Percentiles rank a stretch among this genome's conserved stretches.
Conservation (phyloP, 92 coral and sea anemone species). For the Paragorgia papillata region DNA sequence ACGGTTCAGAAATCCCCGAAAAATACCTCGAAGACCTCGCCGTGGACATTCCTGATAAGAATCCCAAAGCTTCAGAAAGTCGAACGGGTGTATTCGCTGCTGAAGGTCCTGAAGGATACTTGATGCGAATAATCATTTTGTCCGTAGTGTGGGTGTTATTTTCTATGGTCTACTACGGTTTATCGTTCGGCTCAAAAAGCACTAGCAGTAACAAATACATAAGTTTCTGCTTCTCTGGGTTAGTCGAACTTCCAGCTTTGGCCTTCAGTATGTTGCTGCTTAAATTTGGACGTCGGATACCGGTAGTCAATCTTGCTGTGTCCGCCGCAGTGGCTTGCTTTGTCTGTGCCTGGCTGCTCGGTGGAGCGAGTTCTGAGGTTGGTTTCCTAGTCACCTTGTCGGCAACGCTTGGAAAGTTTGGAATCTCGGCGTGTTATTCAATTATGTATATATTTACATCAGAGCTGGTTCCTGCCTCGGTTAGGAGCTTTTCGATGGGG, state of each 20-base stretch:
- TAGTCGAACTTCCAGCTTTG: slow-evolving; percentile 31
- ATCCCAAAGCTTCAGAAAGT: neutral
- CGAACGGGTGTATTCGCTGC: neutral
- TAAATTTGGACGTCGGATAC: slow-evolving; percentile 16
- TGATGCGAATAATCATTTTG: slow-evolving; percentile 5
- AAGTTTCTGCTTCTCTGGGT: slow-evolving; percentile 34
- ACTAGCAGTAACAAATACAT: slow-evolving; percentile 21
- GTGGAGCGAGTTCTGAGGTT: neutral
- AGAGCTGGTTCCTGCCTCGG: slow-evolving; percentile 17
- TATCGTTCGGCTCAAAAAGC: slow-evolving; percentile 14
- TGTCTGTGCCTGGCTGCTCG: slow-evolving; percentile 1
- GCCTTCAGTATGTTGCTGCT: slow-evolving; percentile 9
- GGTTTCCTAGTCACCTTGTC: neutral
- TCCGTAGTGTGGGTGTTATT: slow-evolving; percentile 1
- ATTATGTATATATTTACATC: slow-evolving; percentile 32
- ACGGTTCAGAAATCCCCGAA: slow-evolving; percentile 39
- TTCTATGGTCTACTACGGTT: slow-evolving; percentile 21
- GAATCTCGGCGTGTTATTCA: slow-evolving; percentile 19
- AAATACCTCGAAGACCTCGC: slow-evolving; percentile 21
- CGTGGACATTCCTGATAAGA: neutral
- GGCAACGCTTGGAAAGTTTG: slow-evolving; percentile 26
- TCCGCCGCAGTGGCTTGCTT: slow-evolving; percentile 14
- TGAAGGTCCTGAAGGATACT: slow-evolving; percentile 19
- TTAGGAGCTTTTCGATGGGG: slow-evolving; percentile 26
- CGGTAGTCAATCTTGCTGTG: slow-evolving; percentile 11